Evolutionary conservation across 2,888 invertebrate genomes (phyloP), one percentile per base, ranked within the genome.

Genomic region (Oegoconia quadripuncta): DNA sequence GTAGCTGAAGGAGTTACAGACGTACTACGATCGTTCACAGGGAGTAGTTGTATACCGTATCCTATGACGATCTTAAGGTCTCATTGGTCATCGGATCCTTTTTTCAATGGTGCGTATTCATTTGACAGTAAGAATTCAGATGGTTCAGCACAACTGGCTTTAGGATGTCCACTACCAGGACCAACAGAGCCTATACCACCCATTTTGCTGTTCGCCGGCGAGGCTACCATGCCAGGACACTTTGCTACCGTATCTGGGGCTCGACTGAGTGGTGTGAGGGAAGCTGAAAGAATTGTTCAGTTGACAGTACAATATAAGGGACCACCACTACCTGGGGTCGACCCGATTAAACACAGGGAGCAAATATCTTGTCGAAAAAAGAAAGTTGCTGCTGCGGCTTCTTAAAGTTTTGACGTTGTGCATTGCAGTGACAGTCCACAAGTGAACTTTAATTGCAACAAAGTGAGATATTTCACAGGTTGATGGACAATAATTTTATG

Each of bases 231-330:
- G 20, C 89, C 92, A 0, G 91, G 92, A 1, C 93, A 93, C 46
- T 93, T 90, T 55, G 93, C 81, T 2, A 95, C 95, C 0, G 91
- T 94, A 0, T 93, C 94, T 46, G 95, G 94, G 0, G 95, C 95
- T 0, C 86, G 93, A 38, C 68, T 93, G 30, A 94, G 94, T 50
- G 95, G 95, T 1, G 89, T 95, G 34, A 84, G 95, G 36, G 95
- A 95, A 75, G 95, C 95, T 0, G 91, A 95, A 58, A 84, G 94
- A 52, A 88, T 95, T 41, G 82, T 92, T 26, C 89, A 91, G 46
- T 61, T 92, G 43, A 92, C 92, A n/a, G 81, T 82, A 52, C 84
- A 81, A 40, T 88, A 73, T 46, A 82, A 81, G 63, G 84, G 88
- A 9, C 83, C 83, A 8, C 87, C 86, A 9, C 46, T 78, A 11